Evolutionary conservation across 2,113 vertebrate species (phyloP).

Genomic region (Larimichthys crocea): DNA sequence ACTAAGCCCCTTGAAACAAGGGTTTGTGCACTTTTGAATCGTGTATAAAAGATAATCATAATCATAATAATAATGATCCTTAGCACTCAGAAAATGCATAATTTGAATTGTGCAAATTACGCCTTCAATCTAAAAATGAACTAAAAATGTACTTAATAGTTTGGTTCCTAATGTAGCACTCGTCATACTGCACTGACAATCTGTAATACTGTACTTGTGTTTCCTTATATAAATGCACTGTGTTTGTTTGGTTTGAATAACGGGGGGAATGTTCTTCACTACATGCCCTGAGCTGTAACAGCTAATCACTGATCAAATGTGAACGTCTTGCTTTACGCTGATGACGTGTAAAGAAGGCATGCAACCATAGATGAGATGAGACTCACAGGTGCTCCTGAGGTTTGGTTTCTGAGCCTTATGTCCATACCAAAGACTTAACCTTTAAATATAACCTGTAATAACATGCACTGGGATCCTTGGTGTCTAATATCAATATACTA

Average conservation of each 20-base stretch:
- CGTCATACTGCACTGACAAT: conserved; percentile 67
- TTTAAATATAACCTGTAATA: conserved; percentile 39
- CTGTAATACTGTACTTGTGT: conserved; percentile 32
- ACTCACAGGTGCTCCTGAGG: conserved; percentile 24
- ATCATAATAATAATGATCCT: neutral
- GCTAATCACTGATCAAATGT: conserved; percentile 22
- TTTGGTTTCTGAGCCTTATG: conserved; percentile 77
- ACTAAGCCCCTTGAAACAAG: neutral
- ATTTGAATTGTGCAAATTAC: conserved; percentile 1
- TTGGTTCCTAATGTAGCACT: conserved; percentile 18
- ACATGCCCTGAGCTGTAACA: conserved; percentile 1
- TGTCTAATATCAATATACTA: conserved; percentile 13
- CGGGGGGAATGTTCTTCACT: conserved; percentile 19
- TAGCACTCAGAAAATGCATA: conserved; percentile 7
- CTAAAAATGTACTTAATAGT: neutral
- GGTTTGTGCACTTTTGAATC: conserved; percentile 47
- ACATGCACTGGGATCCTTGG: conserved; percentile 49
- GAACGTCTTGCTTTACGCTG: conserved; percentile 12
- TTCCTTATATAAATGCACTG: conserved; percentile 50
- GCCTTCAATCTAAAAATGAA: neutral
- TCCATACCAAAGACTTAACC: conserved; percentile 84
- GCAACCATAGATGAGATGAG: neutral
- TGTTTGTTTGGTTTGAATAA: conserved; percentile 39
- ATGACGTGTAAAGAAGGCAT: conserved; percentile 18
- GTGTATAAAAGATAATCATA: conserved; percentile 9